phyloP scores from a whole-genome alignment of 1,140 invertebrate species.

The Macrosteles quadrilineatus region DNA sequence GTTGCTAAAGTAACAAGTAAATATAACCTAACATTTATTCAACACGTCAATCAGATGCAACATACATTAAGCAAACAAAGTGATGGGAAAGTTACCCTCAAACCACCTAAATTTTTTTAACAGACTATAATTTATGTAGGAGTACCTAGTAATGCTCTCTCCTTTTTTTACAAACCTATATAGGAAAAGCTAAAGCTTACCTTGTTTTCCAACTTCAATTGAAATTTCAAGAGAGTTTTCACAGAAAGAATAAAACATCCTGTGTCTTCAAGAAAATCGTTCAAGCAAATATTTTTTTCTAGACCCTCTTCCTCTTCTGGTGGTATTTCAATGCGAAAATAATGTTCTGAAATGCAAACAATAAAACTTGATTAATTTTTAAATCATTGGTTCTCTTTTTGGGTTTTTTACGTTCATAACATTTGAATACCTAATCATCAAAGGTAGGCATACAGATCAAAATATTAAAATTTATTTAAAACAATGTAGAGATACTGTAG shows the following conservation, averaged over 20 bases:
- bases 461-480: background rate
- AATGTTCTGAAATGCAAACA: background rate
- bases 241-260: conserved; percentile 22
- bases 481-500: background rate
- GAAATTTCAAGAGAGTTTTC: background rate
- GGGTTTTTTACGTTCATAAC: background rate
- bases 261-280: conserved; percentile 23
- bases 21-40: too few species aligned
- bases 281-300: conserved; percentile 1
- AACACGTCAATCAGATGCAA: too few species aligned
- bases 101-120: too few species aligned
- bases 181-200: conserved; percentile 16
- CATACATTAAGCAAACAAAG: too few species aligned
- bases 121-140: too few species aligned
- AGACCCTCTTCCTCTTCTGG: background rate
- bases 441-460: background rate
- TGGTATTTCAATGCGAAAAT: conserved; percentile 9
- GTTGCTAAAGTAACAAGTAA: too few species aligned
- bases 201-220: background rate
- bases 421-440: background rate
- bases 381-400: background rate
- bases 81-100: too few species aligned
- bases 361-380: background rate
- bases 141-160: too few species aligned
- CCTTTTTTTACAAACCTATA: too few species aligned